Evolutionary conservation across 2,888 invertebrate species (phyloP).

Genomic region (Euzophera pinguis): DNA sequence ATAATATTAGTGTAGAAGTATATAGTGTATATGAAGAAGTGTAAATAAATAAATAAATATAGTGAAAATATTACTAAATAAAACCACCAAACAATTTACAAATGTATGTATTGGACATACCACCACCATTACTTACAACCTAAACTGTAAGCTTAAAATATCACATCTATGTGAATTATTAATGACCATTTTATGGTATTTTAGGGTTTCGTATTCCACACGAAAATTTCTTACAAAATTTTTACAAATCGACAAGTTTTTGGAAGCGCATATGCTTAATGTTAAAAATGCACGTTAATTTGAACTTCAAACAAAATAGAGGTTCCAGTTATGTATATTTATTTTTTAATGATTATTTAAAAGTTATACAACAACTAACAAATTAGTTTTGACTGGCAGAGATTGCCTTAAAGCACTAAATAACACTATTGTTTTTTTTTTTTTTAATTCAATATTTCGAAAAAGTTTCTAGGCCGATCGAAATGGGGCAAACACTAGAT

Average conservation of each 20-base stretch:
- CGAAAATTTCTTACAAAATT: neutral
- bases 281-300: neutral
- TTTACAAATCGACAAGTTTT: neutral
- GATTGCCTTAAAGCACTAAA: too few relatives aligned
- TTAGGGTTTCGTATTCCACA: neutral
- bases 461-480: too few relatives aligned
- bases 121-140: conserved; percentile 1
- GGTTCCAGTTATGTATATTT: neutral
- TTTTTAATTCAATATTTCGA: too few relatives aligned
- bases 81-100: neutral
- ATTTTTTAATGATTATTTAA: neutral
- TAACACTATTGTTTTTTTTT: too few relatives aligned
- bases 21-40: too few relatives aligned
- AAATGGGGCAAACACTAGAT: too few relatives aligned
- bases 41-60: too few relatives aligned
- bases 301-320: neutral
- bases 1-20: too few relatives aligned
- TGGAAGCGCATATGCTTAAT: neutral
- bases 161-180: neutral
- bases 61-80: neutral
- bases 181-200: neutral
- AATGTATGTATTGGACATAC: conserved; percentile 1
- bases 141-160: neutral
- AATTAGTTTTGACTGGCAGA: too few relatives aligned
- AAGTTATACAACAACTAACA: too few relatives aligned